Evolutionary conservation across 2,888 invertebrate genomes (phyloP).

Genomic region (Pandemis cinnamomeana): DNA sequence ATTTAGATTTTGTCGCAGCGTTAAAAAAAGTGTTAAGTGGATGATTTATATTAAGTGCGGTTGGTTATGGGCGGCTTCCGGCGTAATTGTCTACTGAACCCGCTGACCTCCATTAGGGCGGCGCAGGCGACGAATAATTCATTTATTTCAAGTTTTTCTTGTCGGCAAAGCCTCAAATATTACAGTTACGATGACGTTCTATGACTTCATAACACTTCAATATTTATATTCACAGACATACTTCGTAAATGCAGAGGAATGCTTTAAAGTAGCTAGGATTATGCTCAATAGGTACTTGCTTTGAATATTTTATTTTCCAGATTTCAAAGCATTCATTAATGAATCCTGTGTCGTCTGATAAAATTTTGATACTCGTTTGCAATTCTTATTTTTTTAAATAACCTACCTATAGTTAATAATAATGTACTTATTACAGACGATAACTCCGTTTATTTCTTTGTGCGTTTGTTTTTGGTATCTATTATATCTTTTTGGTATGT

Average conservation of each 20-base stretch:
- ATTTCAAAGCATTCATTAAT: neutral
- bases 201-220: constrained; percentile 3
- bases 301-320: neutral
- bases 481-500: too few species aligned
- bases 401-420: too few species aligned
- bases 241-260: neutral
- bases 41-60: constrained; percentile 81
- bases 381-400: too few species aligned
- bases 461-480: too few species aligned
- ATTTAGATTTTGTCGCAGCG: constrained; percentile 71
- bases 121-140: constrained; percentile 66
- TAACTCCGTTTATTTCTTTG: too few species aligned
- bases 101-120: constrained; percentile 58
- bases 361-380: too few species aligned
- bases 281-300: neutral
- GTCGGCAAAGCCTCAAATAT: constrained; percentile 44
- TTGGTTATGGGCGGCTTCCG: constrained; percentile 77
- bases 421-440: too few species aligned
- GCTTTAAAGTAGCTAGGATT: neutral
- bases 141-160: constrained; percentile 50
- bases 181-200: constrained; percentile 26
- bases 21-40: constrained; percentile 81
- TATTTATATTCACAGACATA: neutral
- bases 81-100: constrained; percentile 69
- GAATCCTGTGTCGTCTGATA: neutral